Conservation (phyloP, 2,888 invertebrate species). For the Agonopterix heracliana region DNA sequence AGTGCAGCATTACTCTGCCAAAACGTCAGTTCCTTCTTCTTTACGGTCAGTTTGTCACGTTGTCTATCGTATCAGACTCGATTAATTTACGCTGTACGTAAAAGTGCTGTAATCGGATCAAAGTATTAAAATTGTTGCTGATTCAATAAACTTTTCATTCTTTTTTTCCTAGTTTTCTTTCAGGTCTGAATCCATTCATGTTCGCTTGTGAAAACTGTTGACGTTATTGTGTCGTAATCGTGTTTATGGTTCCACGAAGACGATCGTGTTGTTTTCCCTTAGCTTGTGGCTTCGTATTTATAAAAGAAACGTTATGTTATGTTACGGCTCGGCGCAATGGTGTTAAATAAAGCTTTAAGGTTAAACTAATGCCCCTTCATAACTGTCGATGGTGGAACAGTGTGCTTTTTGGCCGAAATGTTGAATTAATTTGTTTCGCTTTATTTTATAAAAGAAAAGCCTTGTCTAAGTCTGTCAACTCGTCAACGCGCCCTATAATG, state of each 20-base stretch:
- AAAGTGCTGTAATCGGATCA: neutral
- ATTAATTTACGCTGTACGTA: neutral
- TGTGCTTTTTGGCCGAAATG: no score
- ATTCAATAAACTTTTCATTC: no score
- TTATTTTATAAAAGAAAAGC: no score
- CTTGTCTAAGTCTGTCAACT: no score
- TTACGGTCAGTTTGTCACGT: neutral
- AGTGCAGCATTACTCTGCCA: neutral
- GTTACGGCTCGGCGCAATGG: neutral
- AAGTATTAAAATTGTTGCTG: no score
- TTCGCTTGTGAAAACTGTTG: neutral
- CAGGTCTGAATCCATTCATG: neutral
- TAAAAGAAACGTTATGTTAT: neutral
- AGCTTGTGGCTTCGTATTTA: neutral
- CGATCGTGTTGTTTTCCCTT: conserved; percentile 12
- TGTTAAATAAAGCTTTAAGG: no score
- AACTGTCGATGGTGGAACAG: no score
- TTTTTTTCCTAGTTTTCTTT: neutral
- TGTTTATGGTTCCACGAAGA: conserved; percentile 14
- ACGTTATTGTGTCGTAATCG: conserved; percentile 11
- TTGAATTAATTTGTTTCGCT: no score
- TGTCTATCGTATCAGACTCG: neutral
- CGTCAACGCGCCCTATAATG: neutral
- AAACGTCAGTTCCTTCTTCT: neutral
- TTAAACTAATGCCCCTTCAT: no score